These are phyloP conservation scores for Rousettus madagascariensis DNA, from an alignment of 2,797 vertebrate genomes.

Conservation along the genomic window DNA sequence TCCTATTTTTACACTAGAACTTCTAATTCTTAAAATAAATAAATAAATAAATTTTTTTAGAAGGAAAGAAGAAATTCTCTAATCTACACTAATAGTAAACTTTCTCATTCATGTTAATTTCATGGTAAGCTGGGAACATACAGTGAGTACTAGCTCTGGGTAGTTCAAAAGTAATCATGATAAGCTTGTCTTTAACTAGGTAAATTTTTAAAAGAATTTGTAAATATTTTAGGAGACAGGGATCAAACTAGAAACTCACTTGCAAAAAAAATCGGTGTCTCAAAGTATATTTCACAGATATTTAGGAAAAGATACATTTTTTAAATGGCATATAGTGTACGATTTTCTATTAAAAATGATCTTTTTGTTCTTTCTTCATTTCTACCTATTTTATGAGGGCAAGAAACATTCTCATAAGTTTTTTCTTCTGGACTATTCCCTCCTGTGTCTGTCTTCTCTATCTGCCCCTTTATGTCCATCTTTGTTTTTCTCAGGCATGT, in stretches of 20 bases:
- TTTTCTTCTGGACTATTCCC: neutral
- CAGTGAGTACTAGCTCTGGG: neutral
- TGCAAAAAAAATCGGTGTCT: neutral
- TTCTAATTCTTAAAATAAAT: neutral
- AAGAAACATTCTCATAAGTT: neutral
- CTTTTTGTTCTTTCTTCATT: neutral
- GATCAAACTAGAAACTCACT: neutral
- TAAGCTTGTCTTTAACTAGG: neutral
- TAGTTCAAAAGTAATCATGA: neutral
- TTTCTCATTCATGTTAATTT: neutral
- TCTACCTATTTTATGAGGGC: neutral
- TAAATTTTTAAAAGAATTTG: neutral
- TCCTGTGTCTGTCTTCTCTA: neutral
- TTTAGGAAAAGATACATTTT: neutral
- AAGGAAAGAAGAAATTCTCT: neutral
- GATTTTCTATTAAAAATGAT: neutral
- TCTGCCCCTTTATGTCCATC: neutral
- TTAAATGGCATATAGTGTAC: neutral
- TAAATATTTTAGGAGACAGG: neutral
- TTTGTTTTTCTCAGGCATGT: neutral
- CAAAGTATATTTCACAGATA: neutral
- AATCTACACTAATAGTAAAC: neutral
- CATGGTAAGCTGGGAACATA: neutral
- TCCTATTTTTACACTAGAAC: neutral
- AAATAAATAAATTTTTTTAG: neutral